Conservation (phyloP, 2,888 invertebrate genomes). For the Portevinia maculata region DNA sequence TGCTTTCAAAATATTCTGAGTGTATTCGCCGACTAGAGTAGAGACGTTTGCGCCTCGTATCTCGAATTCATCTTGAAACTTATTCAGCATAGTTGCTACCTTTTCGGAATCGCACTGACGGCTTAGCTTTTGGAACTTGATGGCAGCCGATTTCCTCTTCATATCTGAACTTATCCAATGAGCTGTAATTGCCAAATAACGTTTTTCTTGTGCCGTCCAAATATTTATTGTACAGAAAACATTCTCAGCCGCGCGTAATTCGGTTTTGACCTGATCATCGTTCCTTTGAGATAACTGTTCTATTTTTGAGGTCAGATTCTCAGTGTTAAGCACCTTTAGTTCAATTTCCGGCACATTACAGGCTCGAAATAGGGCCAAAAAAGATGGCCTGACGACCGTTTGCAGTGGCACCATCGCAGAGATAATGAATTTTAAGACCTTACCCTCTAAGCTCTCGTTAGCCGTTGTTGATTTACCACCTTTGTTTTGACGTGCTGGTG, state of each 20-base stretch:
- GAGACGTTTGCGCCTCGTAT: background rate
- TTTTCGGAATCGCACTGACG: background rate
- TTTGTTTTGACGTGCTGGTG: background rate
- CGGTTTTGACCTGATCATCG: background rate
- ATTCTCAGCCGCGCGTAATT: background rate
- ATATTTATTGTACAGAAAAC: slow-evolving; percentile 29
- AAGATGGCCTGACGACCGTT: slow-evolving; percentile 23
- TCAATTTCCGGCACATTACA: slow-evolving; percentile 12
- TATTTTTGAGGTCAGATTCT: slow-evolving; percentile 12
- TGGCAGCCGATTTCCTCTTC: slow-evolving; percentile 12
- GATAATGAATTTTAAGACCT: slow-evolving; percentile 34
- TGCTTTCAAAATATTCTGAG: background rate
- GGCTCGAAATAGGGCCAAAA: slow-evolving; percentile 9
- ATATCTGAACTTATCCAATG: slow-evolving; percentile 30
- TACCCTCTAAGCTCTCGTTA: slow-evolving; percentile 17
- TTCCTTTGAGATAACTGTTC: background rate
- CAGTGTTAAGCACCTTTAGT: slow-evolving; percentile 16
- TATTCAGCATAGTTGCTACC: background rate
- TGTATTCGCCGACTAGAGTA: background rate
- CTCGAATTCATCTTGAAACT: slow-evolving; percentile 4
- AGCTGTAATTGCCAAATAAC: slow-evolving; percentile 10
- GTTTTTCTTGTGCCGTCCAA: background rate
- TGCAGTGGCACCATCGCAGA: slow-evolving; percentile 30
- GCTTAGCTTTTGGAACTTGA: background rate
- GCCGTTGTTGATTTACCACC: background rate